Evolutionary conservation across 2,113 vertebrate genomes (phyloP).

Genomic region (Siniperca chuatsi): DNA sequence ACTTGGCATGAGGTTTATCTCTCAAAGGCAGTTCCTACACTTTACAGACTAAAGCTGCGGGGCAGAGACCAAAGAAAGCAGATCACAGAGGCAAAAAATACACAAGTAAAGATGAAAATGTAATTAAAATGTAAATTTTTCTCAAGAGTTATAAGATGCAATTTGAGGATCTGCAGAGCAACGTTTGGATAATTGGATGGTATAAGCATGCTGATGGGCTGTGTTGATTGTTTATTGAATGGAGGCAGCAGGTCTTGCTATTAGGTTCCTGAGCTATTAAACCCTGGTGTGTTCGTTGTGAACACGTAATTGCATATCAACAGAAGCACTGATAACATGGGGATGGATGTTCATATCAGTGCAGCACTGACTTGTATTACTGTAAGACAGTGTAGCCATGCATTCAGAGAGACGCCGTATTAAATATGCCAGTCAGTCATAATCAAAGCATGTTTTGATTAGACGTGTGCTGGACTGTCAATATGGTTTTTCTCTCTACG

Average conservation of each 20-base stretch:
- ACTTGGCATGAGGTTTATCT: slow-evolving; percentile 3
- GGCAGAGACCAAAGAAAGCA: not conserved
- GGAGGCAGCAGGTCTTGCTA: slow-evolving; percentile 5
- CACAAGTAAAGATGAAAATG: slow-evolving; percentile 40
- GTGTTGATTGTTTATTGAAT: slow-evolving; percentile 37
- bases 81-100: slow-evolving; percentile 26
- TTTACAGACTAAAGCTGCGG: not conserved
- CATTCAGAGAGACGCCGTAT: not conserved
- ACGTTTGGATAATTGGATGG: slow-evolving; percentile 28
- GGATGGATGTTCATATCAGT: slow-evolving; percentile 1
- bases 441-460: not conserved
- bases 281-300: slow-evolving; percentile 3
- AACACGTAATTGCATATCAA: slow-evolving; percentile 22
- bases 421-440: not conserved
- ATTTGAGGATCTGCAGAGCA: slow-evolving; percentile 25
- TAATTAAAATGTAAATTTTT: slow-evolving; percentile 63
- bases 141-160: slow-evolving; percentile 31
- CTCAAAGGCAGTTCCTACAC: not conserved
- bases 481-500: not conserved
- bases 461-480: not conserved
- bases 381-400: not conserved
- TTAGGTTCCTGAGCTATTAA: slow-evolving; percentile 10
- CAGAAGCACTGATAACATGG: slow-evolving; percentile 4
- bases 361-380: slow-evolving; percentile 1
- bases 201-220: slow-evolving; percentile 6